Conservation (phyloP, 2,797 vertebrate genomes). For the Tiaroga cobitis region DNA sequence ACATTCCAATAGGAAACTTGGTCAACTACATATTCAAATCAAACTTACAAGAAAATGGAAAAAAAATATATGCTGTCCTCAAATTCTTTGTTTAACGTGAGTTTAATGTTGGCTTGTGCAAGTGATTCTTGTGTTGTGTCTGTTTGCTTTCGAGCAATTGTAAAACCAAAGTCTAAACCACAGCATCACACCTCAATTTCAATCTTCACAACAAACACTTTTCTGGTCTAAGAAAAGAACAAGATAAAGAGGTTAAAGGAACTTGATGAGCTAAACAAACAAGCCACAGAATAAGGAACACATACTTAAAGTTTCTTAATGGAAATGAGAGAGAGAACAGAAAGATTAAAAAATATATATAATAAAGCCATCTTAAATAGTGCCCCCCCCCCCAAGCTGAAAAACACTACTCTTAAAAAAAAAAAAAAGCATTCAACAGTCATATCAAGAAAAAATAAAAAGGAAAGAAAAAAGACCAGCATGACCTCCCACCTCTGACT, state of each 20-base stretch:
- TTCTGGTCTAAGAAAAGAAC: conserved; percentile 70
- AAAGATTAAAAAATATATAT: conserved; percentile 46
- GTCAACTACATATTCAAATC: conserved; percentile 60
- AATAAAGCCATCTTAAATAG: conserved; percentile 63
- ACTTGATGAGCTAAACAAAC: conserved; percentile 8
- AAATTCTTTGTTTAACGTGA: conserved; percentile 38
- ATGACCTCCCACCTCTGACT: conserved; percentile 2
- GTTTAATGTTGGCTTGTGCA: conserved; percentile 59
- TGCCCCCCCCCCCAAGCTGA: background rate
- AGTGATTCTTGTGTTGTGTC: conserved; percentile 56
- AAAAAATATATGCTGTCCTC: conserved; percentile 56
- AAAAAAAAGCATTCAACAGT: conserved; percentile 57
- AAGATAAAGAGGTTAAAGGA: background rate
- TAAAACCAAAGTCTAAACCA: conserved; percentile 78
- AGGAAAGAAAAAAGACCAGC: conserved; percentile 52
- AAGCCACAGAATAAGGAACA: conserved; percentile 11
- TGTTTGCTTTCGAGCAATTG: conserved; percentile 68
- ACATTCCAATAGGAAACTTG: conserved; percentile 51
- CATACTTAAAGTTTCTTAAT: conserved; percentile 1
- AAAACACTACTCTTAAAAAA: conserved; percentile 62
- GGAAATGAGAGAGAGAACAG: conserved; percentile 45
- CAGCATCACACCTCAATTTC: conserved; percentile 75
- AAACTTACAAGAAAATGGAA: conserved; percentile 59
- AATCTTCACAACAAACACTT: conserved; percentile 75
- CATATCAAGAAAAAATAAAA: conserved; percentile 61